Percentiles rank a stretch among this genome's conserved stretches.
phyloP scores from a whole-genome alignment of 1,140 invertebrate genomes.

The Bombus consobrinus region DNA sequence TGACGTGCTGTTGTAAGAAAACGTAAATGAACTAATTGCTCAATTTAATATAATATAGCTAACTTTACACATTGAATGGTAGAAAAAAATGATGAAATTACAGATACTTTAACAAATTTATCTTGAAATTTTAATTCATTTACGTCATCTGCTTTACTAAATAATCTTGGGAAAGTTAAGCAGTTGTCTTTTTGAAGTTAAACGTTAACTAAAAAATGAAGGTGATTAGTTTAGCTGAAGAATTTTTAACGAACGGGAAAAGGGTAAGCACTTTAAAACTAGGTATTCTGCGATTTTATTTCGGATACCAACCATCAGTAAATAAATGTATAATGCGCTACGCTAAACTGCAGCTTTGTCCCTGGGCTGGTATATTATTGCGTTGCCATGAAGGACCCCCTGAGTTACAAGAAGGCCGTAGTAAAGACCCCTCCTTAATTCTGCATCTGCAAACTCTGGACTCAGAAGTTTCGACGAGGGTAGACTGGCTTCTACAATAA shows the following conservation, averaged over 20 bases:
- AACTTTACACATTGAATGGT: no score
- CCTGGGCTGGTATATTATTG: conserved; percentile 77
- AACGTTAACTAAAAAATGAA: not conserved
- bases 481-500: conserved; percentile 51
- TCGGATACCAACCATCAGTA: conserved; percentile 69
- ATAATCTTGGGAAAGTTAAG: no score
- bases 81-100: no score
- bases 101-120: no score
- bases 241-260: conserved; percentile 44
- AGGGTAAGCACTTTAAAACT: conserved; percentile 59
- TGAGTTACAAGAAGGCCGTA: conserved; percentile 44
- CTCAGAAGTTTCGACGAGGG: conserved; percentile 31
- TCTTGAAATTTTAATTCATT: no score
- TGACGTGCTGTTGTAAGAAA: no score
- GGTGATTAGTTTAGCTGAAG: not conserved
- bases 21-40: no score
- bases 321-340: conserved; percentile 69
- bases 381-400: conserved; percentile 63
- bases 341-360: conserved; percentile 76
- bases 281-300: conserved; percentile 78
- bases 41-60: no score
- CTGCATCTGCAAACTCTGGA: conserved; percentile 50
- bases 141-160: no score
- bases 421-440: conserved; percentile 29
- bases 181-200: no score